Evolutionary conservation across 2,797 vertebrate genomes (phyloP).

Genomic region (Syngnathus acus): DNA sequence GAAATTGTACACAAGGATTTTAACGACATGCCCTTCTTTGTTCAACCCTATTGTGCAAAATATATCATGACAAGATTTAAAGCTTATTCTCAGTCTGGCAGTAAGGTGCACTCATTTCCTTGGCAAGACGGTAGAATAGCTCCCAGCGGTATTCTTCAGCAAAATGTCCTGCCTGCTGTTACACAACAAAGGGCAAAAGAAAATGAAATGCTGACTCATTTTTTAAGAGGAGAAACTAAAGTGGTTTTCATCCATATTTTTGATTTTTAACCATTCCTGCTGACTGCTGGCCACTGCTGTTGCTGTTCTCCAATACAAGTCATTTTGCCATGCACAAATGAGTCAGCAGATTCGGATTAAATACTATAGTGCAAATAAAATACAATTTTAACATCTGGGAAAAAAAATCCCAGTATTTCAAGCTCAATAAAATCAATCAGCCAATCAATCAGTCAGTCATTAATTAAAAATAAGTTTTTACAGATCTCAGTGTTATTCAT

Average conservation of each 20-base stretch:
- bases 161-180: slow-evolving; percentile 15
- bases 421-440: no score
- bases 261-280: not conserved
- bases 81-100: slow-evolving; percentile 17
- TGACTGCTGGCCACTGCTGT: not conserved
- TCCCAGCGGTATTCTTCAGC: slow-evolving; percentile 14
- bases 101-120: slow-evolving; percentile 8
- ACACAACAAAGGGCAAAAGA: slow-evolving; percentile 8
- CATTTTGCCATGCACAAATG: not conserved
- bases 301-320: not conserved
- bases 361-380: not conserved
- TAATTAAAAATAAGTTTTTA: no score
- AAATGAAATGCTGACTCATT: not conserved
- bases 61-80: slow-evolving; percentile 6
- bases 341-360: not conserved
- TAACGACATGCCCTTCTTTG: not conserved
- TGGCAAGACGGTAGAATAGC: slow-evolving; percentile 30
- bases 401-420: not conserved
- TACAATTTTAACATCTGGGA: not conserved
- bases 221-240: not conserved
- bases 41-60: not conserved
- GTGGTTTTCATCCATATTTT: not conserved
- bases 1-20: not conserved
- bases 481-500: no score
- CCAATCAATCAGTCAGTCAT: not conserved